Evolutionary conservation across 2,888 invertebrate species (phyloP), one percentile per base, ranked within the genome.

Genomic region (Zhuqinia jingwanae): DNA sequence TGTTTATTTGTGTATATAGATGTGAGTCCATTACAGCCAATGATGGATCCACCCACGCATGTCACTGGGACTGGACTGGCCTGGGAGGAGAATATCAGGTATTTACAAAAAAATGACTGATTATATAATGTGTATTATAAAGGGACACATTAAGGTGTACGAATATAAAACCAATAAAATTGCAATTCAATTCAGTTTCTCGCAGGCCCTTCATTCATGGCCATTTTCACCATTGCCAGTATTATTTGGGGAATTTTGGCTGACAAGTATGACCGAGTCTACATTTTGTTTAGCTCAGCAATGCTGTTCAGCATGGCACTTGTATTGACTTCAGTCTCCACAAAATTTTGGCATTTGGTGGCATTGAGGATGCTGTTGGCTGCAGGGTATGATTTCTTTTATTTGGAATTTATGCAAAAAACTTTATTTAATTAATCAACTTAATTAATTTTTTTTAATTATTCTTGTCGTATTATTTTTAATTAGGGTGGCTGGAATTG

Each of bases 11-110:
- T n/a, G 17, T 25, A 63, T 84, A 15, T 73, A 89, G 89, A 36
- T 90, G 85, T 83, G 76, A 73, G 2, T 81, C 17, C 27, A 90
- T 80, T 2, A 36, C 50, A 5, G 22, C 58, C 2, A 42, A 47
- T 17, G 85, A 85, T 91, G 96, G 96, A 0, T 95, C 95, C 0
- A 92, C 95, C 17, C 73, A 73, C 0, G 92, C 93, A 8, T 98
- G 98, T 93, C 96, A 96, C 92, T 98, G 97, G 97, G 96, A 96
- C 92, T 97, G 97, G 94, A 97, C 97, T 92, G 98, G 98, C 0
- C 94, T 97, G 80, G 98, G 98, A 13, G 94, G 97, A 87, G 97
- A 97, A 92, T 98, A 98, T 93, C 98, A n/a, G n/a, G n/a, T n/a
- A n/a, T n/a, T n/a, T n/a, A n/a, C n/a, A n/a, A n/a, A n/a, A n/a